Evolutionary conservation across 2,113 vertebrate species (phyloP), one percentile per base, ranked within the genome.

Genomic region (Otus sunia): DNA sequence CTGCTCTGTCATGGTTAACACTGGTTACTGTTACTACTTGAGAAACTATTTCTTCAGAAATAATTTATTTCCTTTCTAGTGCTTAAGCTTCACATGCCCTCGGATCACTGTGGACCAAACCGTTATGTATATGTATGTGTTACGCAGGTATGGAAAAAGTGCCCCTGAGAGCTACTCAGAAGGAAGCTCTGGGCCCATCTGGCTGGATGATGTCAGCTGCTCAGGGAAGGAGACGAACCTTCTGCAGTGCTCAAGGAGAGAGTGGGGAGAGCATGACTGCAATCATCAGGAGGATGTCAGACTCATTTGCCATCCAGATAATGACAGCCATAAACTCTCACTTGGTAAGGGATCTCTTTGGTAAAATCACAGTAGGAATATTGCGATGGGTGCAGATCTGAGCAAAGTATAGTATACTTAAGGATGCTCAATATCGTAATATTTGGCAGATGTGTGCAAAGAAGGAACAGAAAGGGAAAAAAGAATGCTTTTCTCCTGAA

Each of bases 131-230:
- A 27, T 0, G 2, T 86, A 17, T 72, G 27, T 94, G 41, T 92
- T 86, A 72, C 5, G 6, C 96, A 98, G 99, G 94, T 98, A 98
- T 34, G 98, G 99, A 21, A 98, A 97, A 92, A 98, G 96, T 8
- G 85, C 95, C 9, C 75, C 97, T 5, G 97, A 97, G 64, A 96
- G 94, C 78, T 97, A 92, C 67, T 98, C 98, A 10, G 98, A 98
- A 80, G 97, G 91, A 80, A 97, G 97, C 37, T 58, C 94, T 4
- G 98, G 98, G 92, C 98, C 98, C 39, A 99, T 99, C 96, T 98
- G 99, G 96, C 56, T 99, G 98, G 99, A 99, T 59, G 99, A 99
- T 22, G 98, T 99, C 91, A 98, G 96, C 96, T 99, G 99, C 96
- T 98, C 98, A 0, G 99, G 99, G 82, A 99, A 98, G 96, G 99